These are phyloP conservation scores for Ibidorhyncha struthersii DNA, from an alignment of 2,113 vertebrate genomes.

Conservation along the genomic window DNA sequence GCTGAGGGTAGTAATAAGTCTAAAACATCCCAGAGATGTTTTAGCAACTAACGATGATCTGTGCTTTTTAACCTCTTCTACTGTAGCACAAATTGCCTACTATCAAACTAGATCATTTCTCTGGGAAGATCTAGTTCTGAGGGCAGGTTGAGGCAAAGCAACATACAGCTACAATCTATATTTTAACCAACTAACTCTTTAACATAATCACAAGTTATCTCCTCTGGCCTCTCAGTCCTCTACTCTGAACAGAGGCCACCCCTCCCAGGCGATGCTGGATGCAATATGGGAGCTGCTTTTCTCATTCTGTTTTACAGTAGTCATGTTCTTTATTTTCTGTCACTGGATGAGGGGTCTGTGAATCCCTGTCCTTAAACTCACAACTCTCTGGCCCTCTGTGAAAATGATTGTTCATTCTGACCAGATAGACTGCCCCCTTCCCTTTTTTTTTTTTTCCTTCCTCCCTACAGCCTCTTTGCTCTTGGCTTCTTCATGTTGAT, in stretches of 20 bases:
- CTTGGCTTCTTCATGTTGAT: not conserved
- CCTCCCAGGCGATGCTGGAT: not conserved
- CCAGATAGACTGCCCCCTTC: not conserved
- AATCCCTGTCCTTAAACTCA: not conserved
- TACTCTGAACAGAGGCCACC: not conserved
- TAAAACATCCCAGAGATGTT: not conserved
- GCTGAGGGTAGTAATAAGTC: too few relatives aligned
- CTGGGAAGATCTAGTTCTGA: not conserved
- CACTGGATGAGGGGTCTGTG: not conserved
- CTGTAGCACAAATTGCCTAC: not conserved
- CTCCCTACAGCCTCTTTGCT: not conserved
- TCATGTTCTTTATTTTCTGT: not conserved
- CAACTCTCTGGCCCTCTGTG: not conserved
- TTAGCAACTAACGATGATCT: not conserved
- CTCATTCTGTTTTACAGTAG: not conserved
- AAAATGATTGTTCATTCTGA: not conserved
- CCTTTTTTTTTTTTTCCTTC: not conserved
- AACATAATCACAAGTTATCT: not conserved
- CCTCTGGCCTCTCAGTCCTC: not conserved
- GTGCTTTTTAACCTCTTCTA: not conserved
- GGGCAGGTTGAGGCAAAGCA: not conserved
- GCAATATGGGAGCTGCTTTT: not conserved
- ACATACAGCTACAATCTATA: not conserved
- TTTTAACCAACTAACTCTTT: not conserved
- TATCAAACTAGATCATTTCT: not conserved